Base-by-base conservation (phyloP, 2,888 invertebrate species). In the Lissocephala sabroskyi region DNA sequence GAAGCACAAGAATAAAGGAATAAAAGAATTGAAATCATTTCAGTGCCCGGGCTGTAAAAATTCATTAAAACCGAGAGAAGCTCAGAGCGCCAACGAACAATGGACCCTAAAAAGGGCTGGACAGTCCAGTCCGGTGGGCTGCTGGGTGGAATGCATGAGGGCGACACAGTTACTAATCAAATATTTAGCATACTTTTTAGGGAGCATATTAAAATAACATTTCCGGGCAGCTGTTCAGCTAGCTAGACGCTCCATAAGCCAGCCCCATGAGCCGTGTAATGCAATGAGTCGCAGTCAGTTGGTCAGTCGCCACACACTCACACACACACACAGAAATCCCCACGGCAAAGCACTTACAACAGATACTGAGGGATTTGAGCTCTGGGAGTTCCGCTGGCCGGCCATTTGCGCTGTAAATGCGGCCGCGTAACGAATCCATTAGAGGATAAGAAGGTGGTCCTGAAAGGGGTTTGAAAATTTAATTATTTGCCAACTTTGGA, bases 111-210 rank as follows among this genome's bases (percentile, higher is more conserved):
- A 13, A 35, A 35, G 35, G 35, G 35, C 35, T 35, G 6, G 7
- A 35, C 7, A 35, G 13, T 10, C n/a, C n/a, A n/a, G n/a, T n/a
- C n/a, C 23, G 10, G n/a, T 56, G 56, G 56, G 56, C 35, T 19
- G 28, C 10, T 14, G 17, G 2, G 28, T 3, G 32, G 32, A 32
- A 10, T 10, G 32, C 3, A 26, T n/a, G 17, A 11, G n/a, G 23
- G 26, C 11, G 40, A 19, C 10, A 13, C 1, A 64, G 64, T 61
- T 59, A 56, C 64, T 77, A 74, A 79, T 80, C 78, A 79, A 79
- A 79, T 79, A 80, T 80, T 79, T 80, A 79, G 76, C 79, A 80
- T 79, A 79, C 76, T 79, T 79, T 79, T 64, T 66, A 75, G 68
- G 55, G 54, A 62, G 64, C 62, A 65, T 68, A 78, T 79, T 78